Evolutionary conservation across 2,888 invertebrate genomes (phyloP), one percentile per base, ranked within the genome.

Genomic region (Drosophila planitibia): DNA sequence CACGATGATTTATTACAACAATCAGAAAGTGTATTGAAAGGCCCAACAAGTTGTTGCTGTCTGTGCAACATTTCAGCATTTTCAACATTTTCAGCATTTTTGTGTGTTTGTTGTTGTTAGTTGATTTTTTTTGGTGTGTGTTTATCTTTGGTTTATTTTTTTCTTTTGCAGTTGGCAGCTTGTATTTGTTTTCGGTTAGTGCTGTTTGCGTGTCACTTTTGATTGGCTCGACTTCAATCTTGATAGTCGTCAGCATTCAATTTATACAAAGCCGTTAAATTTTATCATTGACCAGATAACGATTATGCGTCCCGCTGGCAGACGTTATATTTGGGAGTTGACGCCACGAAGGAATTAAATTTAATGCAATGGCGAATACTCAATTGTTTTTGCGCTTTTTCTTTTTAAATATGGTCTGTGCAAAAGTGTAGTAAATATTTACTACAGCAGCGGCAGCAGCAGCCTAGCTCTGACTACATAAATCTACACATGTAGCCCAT

Each of bases 1-100:
- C 58, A 64, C 53, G 32, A 47, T 70, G 71, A 89, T 89, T 78
- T 74, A 84, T 82, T 76, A 47, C 70, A 32, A 39, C 28, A 69
- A 59, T 79, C 82, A 59, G 57, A 70, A 58, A 44, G 33, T 28
- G 33, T 44, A 49, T 65, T 33, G 70, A 70, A 47, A 66, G 51
- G 54, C 32, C 3, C 57, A 44, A 55, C 28, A 64, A 68, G 47
- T 65, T 81, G 58, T 52, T 58, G 33, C 41, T 35, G 58, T 49
- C 49, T 25, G 22, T 58, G n/a, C 16, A 54, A 37, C 44, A 52
- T 61, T 35, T 30, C 12, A 35, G 49, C 51, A 51, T 52, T 58
- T 30, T 53, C 19, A 39, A 12, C 39, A 47, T 51, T 61, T 41
- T 30, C 16, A 41, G 49, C 25, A 41, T 66, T 72, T 51, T 49